These are phyloP conservation scores for Callospermophilus lateralis DNA, from an alignment of 2,113 vertebrate species.

Conservation along the genomic window DNA sequence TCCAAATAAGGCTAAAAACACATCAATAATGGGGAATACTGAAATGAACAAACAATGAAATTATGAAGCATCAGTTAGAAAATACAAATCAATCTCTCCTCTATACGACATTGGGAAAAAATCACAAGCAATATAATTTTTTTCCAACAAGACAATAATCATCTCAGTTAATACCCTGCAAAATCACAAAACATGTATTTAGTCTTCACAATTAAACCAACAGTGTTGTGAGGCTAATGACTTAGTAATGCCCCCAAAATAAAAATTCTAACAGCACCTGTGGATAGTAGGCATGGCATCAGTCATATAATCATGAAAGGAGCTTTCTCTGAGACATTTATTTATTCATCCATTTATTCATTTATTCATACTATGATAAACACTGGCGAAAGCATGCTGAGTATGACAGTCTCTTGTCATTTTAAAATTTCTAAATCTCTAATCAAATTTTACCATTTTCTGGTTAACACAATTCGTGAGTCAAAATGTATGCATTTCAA, in stretches of 20 bases:
- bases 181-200: not conserved
- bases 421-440: conserved; percentile 32
- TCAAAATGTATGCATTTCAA: not conserved
- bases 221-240: not conserved
- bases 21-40: not conserved
- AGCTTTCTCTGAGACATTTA: not conserved
- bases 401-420: not conserved
- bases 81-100: not conserved
- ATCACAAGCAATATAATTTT: not conserved
- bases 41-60: conserved; percentile 17
- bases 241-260: not conserved
- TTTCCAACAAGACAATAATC: not conserved
- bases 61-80: not conserved
- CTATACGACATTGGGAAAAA: not conserved
- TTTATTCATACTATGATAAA: not conserved
- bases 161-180: conserved; percentile 16
- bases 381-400: not conserved
- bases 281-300: not conserved
- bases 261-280: not conserved
- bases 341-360: not conserved
- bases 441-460: not conserved
- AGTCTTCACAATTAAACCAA: not conserved
- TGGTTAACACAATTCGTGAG: not conserved
- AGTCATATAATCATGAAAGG: conserved; percentile 18
- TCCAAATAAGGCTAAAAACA: not conserved